Evolutionary conservation across 2,113 vertebrate genomes (phyloP), one percentile per base, ranked within the genome.

Genomic region (Gadus macrocephalus): DNA sequence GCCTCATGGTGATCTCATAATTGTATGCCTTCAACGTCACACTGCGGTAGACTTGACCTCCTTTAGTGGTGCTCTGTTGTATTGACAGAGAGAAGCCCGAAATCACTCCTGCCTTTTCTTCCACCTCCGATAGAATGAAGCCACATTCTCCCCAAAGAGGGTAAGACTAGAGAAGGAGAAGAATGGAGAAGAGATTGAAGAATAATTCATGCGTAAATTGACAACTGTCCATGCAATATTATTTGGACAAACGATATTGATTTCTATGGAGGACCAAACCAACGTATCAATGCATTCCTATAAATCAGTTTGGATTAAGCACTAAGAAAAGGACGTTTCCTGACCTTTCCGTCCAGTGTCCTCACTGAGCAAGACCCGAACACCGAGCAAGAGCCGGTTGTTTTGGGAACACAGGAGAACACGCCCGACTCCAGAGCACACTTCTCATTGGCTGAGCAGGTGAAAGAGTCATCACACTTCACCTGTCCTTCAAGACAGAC

Each of bases 371-470:
- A 9, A 27, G 61, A 19, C 9, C 61, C 61, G 22, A 22, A 19
- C 19, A 62, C 61, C 2, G 61, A 62, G 22, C 61, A 62, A 22
- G 61, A 62, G 1, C 20, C 61, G 15, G 12, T 62, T 9, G 19
- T 62, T 27, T 62, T 25, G 61, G 61, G 61, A 28, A 62, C 61
- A 15, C 61, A 62, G 61, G 61, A 25, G 22, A 19, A 2, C 9
- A 28, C 25, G 22, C 61, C 61, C 25, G 8, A 19, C 25, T 22
- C 3, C 20, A 62, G 20, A 27, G 15, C 20, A 62, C 61, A 62
- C 61, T 62, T 62, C 61, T 62, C 61, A 27, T 62, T 62, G 61
- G 61, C 61, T 25, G 61, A 62, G 25, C 61, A 62, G 22, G 61
- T 62, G 22, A 62, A 62, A 2, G 61, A 22, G 16, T 58, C 19